Conservation (phyloP, 2,888 invertebrate species). For the Antheraea yamamai region DNA sequence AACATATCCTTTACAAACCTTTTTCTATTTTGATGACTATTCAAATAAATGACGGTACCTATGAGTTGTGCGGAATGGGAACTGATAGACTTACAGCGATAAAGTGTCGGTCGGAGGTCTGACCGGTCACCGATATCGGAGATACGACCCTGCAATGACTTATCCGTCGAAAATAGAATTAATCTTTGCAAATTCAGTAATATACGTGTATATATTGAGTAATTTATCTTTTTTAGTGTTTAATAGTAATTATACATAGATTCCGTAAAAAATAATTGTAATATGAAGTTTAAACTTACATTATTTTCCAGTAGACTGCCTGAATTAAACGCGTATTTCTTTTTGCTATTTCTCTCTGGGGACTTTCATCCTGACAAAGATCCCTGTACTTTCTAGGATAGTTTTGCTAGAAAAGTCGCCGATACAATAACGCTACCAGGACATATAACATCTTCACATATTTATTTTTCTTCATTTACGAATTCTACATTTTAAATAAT, state of each 20-base stretch:
- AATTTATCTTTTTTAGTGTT: conserved; percentile 28
- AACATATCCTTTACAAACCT: background rate
- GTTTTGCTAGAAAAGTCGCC: no score
- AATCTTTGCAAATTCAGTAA: conserved; percentile 19
- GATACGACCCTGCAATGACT: conserved; percentile 42
- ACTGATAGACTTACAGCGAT: conserved; percentile 46
- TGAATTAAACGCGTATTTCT: no score
- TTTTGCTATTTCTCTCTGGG: no score
- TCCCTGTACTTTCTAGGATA: no score
- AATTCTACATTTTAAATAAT: background rate
- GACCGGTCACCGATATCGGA: conserved; percentile 39
- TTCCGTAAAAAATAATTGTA: background rate
- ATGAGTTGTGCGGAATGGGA: conserved; percentile 37
- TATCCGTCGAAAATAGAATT: conserved; percentile 39
- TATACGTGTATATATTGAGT: background rate
- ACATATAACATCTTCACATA: no score
- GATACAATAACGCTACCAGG: no score
- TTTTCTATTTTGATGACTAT: conserved; percentile 24
- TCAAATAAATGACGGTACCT: conserved; percentile 37
- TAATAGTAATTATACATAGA: background rate
- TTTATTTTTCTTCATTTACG: background rate
- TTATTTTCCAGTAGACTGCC: no score
- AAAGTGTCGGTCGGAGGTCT: conserved; percentile 50
- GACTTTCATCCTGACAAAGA: no score
- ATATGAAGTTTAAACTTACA: background rate